Conservation (phyloP, 2,888 invertebrate species). For the Orthosia cruda region DNA sequence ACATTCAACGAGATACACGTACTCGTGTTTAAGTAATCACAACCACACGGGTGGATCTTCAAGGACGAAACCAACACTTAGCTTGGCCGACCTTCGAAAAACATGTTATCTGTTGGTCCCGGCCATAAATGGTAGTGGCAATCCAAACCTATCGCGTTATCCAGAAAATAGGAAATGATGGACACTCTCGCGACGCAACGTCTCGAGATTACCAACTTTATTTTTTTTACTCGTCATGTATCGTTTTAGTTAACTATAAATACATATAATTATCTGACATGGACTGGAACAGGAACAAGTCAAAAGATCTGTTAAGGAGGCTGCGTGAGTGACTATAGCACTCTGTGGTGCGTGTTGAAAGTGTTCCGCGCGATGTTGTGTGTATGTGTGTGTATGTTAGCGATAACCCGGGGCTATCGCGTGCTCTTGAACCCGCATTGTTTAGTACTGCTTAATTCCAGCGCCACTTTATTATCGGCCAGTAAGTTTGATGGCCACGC, state of each 20-base stretch:
- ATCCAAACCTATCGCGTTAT: too few relatives aligned
- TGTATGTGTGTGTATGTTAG: conserved; percentile 8
- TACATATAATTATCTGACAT: too few relatives aligned
- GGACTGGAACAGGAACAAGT: not conserved
- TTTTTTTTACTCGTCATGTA: too few relatives aligned
- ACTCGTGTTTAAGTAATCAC: not conserved
- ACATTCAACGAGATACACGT: not conserved
- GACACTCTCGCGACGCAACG: too few relatives aligned
- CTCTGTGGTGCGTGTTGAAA: conserved; percentile 25
- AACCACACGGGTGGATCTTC: too few relatives aligned
- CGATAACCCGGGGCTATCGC: conserved; percentile 70
- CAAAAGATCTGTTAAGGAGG: not conserved
- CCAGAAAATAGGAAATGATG: too few relatives aligned
- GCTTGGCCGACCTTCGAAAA: too few relatives aligned
- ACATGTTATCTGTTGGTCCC: too few relatives aligned
- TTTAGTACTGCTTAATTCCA: conserved; percentile 68
- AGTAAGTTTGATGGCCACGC: conserved; percentile 3
- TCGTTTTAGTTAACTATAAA: too few relatives aligned
- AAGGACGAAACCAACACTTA: too few relatives aligned
- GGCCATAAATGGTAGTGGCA: too few relatives aligned
- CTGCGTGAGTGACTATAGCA: not conserved
- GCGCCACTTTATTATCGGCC: conserved; percentile 21
- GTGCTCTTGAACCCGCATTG: conserved; percentile 65
- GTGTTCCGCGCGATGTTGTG: conserved; percentile 4
- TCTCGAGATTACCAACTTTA: not conserved